Evolutionary conservation across 2,113 vertebrate genomes (phyloP), one percentile per base, ranked within the genome.

Genomic region (Hucho hucho): DNA sequence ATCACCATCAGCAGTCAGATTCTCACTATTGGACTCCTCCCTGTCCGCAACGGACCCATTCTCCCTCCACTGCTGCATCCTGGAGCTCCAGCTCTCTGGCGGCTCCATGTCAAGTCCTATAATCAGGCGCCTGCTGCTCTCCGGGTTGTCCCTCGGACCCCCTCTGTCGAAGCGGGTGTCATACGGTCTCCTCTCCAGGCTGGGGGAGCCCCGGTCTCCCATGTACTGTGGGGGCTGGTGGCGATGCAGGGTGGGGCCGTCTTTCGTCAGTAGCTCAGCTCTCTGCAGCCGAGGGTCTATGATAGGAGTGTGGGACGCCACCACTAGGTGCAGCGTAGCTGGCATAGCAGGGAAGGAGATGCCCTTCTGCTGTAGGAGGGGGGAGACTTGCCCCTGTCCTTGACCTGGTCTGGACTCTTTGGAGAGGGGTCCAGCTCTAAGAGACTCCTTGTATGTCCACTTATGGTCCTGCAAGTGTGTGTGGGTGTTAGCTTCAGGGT

Each of bases 211-310:
- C 24, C 3, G 28, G 43, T 84, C 79, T 63, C 80, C 85, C 0
- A 61, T 84, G 82, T 80, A 86, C 73, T 89, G 89, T 0, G 84
- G 79, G 0, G 12, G 69, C 59, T 82, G 86, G 70, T 89, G 86
- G n/a, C 75, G 83, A 71, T 86, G 85, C 70, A 81, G 71, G 18
- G 12, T 59, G 2, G 86, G 80, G 49, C 63, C 25, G 32, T 81
- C 74, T 5, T 70, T 78, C 9, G 2, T 43, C 26, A 26, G 1
- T 71, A 18, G 73, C 70, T 26, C 79, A n/a, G 20, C 22, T 70
- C 1, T 4, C 64, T 84, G 80, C 6, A 78, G 78, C 13, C 22
- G 71, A 24, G 77, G 86, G 53, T 90, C 87, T 32, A 80, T 20
- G 20, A 85, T 64, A 1, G 85, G 84, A 2, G 82, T 85, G 4